A percentile compares a stretch with the other conserved stretches of the same genome.
phyloP scores from a whole-genome alignment of 2,888 invertebrate genomes.

The Amphimallon solstitiale region DNA sequence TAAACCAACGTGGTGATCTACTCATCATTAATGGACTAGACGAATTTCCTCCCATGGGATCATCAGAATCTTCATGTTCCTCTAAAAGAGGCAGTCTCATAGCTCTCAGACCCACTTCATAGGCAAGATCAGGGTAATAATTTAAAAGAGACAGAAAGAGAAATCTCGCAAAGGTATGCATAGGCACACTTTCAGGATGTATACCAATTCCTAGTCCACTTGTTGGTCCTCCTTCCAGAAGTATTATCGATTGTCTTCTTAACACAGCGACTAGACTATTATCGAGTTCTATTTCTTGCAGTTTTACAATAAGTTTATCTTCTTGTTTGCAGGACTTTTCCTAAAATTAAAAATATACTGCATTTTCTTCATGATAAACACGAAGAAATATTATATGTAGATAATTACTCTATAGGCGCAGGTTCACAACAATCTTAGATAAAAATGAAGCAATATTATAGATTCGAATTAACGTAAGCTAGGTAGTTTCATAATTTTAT shows the following conservation, averaged over 20 bases:
- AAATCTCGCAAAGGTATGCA: conserved; percentile 85
- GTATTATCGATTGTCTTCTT: conserved; percentile 73
- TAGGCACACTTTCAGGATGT: conserved; percentile 83
- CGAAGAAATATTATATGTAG: too few relatives aligned
- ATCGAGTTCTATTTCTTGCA: conserved; percentile 82
- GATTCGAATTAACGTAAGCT: too few relatives aligned
- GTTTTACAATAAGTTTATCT: conserved; percentile 78
- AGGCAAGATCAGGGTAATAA: conserved; percentile 81
- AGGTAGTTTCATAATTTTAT: too few relatives aligned
- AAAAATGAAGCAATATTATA: too few relatives aligned
- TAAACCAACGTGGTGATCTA: conserved; percentile 80
- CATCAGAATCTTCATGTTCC: conserved; percentile 73
- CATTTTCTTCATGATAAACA: too few relatives aligned
- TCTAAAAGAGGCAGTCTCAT: conserved; percentile 84
- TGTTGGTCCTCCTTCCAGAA: conserved; percentile 80
- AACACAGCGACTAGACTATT: conserved; percentile 75
- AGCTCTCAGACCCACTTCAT: conserved; percentile 80
- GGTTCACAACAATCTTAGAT: too few relatives aligned
- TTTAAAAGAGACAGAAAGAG: conserved; percentile 81
- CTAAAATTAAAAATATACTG: conserved; percentile 56
- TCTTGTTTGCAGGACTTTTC: conserved; percentile 79
- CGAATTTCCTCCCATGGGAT: conserved; percentile 66
- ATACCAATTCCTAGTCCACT: conserved; percentile 80
- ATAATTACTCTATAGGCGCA: too few relatives aligned
- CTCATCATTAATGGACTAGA: conserved; percentile 67